Evolutionary conservation across 1,140 invertebrate species (phyloP).

Genomic region (Babylonia areolata): DNA sequence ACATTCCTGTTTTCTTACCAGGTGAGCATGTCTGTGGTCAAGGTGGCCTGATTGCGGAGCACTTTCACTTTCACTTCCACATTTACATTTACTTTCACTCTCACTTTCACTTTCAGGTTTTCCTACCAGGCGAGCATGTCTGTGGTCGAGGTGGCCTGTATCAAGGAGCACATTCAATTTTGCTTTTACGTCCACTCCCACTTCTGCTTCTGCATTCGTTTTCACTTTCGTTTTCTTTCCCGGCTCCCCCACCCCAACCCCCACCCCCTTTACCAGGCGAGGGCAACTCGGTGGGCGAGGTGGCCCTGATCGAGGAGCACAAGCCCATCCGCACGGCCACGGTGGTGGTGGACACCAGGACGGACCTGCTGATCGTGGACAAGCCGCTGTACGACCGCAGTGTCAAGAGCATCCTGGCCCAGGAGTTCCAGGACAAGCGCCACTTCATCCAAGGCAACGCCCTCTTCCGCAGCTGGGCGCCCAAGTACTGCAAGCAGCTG

Average conservation of each 20-base stretch:
- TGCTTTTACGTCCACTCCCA: too few relatives aligned
- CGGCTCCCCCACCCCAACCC: background rate
- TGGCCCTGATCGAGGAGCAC: slow-evolving; percentile 60
- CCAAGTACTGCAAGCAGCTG: slow-evolving; percentile 73
- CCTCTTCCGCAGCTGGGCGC: slow-evolving; percentile 70
- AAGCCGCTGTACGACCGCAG: slow-evolving; percentile 72
- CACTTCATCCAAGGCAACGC: slow-evolving; percentile 67
- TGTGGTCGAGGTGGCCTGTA: slow-evolving; percentile 73
- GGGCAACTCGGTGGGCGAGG: slow-evolving; percentile 73
- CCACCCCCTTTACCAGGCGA: slow-evolving; percentile 53
- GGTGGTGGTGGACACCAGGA: slow-evolving; percentile 69
- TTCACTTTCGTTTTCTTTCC: background rate
- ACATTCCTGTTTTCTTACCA: too few relatives aligned
- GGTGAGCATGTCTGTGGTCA: too few relatives aligned
- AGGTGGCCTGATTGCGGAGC: too few relatives aligned
- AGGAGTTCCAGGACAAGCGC: slow-evolving; percentile 73
- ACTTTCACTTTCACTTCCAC: too few relatives aligned
- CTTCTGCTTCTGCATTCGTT: background rate
- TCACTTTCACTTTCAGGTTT: too few relatives aligned
- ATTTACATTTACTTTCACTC: too few relatives aligned
- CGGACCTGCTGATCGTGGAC: slow-evolving; percentile 72
- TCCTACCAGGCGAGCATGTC: slow-evolving; percentile 64
- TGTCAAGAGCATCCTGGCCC: slow-evolving; percentile 69
- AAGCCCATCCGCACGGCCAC: slow-evolving; percentile 70
- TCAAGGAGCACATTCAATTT: slow-evolving; percentile 29